phyloP scores from a whole-genome alignment of 2,888 invertebrate genomes.

The Sphaerophoria taeniata region DNA sequence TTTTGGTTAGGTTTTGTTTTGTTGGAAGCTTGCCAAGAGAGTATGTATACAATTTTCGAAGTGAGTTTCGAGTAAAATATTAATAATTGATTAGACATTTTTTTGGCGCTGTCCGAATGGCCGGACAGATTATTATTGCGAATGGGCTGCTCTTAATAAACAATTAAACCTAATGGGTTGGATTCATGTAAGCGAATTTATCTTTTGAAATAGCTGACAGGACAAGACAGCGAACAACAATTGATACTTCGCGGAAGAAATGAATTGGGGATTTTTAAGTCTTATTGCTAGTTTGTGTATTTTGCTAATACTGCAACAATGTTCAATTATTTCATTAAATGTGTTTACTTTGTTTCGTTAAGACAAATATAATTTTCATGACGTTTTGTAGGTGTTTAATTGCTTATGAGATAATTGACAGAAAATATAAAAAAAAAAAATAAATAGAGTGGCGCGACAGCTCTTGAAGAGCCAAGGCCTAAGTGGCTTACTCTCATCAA shows the following conservation, averaged over 20 bases:
- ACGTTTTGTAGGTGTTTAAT: too few species aligned
- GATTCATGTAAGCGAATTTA: constrained; percentile 64
- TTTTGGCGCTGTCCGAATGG: constrained; percentile 38
- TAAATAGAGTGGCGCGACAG: too few species aligned
- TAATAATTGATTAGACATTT: constrained; percentile 35
- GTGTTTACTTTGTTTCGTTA: too few species aligned
- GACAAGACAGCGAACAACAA: constrained; percentile 69
- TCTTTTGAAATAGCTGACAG: constrained; percentile 54
- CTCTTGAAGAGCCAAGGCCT: too few species aligned
- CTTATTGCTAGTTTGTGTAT: neutral
- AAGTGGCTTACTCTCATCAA: too few species aligned
- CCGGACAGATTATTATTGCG: constrained; percentile 17
- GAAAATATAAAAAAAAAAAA: too few species aligned
- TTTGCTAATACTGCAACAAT: too few species aligned
- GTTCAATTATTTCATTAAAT: too few species aligned
- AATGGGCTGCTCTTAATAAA: constrained; percentile 64
- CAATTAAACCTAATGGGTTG: constrained; percentile 71
- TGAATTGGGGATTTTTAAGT: neutral
- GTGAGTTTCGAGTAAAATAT: constrained; percentile 20
- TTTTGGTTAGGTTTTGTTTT: neutral
- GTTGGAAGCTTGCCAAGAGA: constrained; percentile 66
- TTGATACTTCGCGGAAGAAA: constrained; percentile 54
- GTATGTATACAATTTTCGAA: too few species aligned
- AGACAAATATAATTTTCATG: too few species aligned
- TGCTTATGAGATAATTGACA: too few species aligned